Evolutionary conservation across 2,113 vertebrate genomes (phyloP).

Genomic region (Tetraodon nigroviridis): DNA sequence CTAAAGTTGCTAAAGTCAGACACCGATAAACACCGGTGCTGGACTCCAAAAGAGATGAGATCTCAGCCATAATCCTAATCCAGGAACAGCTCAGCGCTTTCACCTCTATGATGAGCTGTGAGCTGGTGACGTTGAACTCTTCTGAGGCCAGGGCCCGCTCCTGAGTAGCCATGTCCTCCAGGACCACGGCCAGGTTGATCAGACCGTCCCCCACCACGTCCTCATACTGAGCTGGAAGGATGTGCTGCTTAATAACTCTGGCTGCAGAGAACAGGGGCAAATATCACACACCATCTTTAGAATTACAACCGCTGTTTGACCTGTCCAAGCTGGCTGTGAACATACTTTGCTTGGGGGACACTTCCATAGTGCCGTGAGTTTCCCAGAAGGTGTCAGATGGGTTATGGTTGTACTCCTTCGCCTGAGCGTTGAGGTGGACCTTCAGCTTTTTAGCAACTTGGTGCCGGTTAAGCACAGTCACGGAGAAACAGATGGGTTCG

Average conservation of each 20-base stretch:
- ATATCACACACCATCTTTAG: background rate
- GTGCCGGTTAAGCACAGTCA: slow-evolving; percentile 61
- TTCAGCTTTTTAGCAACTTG: slow-evolving; percentile 42
- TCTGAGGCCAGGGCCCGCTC: slow-evolving; percentile 61
- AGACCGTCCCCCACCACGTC: slow-evolving; percentile 52
- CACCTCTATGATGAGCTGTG: slow-evolving; percentile 67
- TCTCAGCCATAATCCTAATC: background rate
- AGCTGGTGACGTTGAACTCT: slow-evolving; percentile 69
- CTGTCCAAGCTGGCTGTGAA: background rate
- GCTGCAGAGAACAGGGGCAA: slow-evolving; percentile 37
- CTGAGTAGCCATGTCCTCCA: slow-evolving; percentile 57
- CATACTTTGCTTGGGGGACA: slow-evolving; percentile 66
- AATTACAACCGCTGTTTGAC: background rate
- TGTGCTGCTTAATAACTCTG: slow-evolving; percentile 54
- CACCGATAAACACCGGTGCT: no score
- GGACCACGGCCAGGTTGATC: slow-evolving; percentile 73
- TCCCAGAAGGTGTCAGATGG: slow-evolving; percentile 71
- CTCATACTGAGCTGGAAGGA: slow-evolving; percentile 52
- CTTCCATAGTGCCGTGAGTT: slow-evolving; percentile 21
- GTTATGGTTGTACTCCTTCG: slow-evolving; percentile 69
- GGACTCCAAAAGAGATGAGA: background rate
- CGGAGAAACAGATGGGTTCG: slow-evolving; percentile 53
- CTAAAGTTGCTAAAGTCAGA: background rate
- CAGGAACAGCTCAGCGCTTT: background rate
- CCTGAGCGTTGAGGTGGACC: slow-evolving; percentile 69